Percentiles rank a stretch among this genome's conserved stretches.
Evolutionary conservation across 2,888 invertebrate species (phyloP).

Genomic region (Lasioglossum leucozonium): DNA sequence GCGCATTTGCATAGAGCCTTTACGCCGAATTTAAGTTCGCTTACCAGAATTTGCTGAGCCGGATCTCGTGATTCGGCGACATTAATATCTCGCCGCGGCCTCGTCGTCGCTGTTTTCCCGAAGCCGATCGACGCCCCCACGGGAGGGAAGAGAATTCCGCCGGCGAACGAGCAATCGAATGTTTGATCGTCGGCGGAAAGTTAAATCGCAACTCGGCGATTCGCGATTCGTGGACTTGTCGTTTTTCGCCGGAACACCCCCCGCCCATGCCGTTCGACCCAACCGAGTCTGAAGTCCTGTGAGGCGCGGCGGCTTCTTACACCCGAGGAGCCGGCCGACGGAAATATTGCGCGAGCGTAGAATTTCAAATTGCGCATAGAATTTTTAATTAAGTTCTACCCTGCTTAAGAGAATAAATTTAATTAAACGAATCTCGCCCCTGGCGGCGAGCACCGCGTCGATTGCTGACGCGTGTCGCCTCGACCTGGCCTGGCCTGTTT

Average conservation of each 20-base stretch:
- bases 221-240: not conserved
- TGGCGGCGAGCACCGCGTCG: not conserved
- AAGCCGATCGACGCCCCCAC: not conserved
- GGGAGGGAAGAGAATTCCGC: not conserved
- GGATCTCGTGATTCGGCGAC: slow-evolving; percentile 18
- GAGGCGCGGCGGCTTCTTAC: not conserved
- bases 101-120: not conserved
- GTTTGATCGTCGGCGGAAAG: not conserved
- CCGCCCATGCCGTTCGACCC: not conserved
- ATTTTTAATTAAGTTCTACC: slow-evolving; percentile 12
- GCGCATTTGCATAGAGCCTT: slow-evolving; percentile 57
- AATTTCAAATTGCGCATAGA: not conserved
- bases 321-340: not conserved
- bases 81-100: slow-evolving; percentile 6
- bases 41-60: slow-evolving; percentile 34
- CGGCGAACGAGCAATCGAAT: not conserved
- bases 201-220: not conserved
- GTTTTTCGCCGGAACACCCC: not conserved
- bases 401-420: not conserved
- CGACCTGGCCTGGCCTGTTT: not conserved
- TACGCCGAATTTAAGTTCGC: slow-evolving; percentile 47
- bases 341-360: slow-evolving; percentile 1
- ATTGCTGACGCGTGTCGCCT: not conserved
- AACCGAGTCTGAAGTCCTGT: not conserved
- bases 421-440: slow-evolving; percentile 6